Evolutionary conservation across 1,140 invertebrate species (phyloP), one percentile per base, ranked within the genome.

Genomic region (Phenacoccus solenopsis): DNA sequence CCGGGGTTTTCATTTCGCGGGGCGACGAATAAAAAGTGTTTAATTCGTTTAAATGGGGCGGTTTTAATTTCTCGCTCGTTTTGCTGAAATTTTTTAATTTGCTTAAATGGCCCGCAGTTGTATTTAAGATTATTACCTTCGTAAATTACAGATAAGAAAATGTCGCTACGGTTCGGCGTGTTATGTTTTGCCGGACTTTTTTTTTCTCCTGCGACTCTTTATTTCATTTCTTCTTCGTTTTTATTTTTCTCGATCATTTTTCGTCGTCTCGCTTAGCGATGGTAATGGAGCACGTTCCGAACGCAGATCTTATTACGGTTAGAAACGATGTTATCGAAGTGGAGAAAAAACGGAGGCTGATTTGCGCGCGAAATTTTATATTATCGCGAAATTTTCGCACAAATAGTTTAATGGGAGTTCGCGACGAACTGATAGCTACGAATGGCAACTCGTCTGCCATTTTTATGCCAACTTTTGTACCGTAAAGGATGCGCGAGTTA

Each of bases 61-160:
- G 38, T 49, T 49, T 49, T 49, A 49, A 49, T 49, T 49, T 49
- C 38, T 49, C 30, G 30, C 30, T 49, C 38, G 38, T 49, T 49
- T 49, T 16, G 38, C 5, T 49, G 38, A 49, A 49, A 49, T 49
- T 49, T 49, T 49, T 49, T 49, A 49, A 49, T 49, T 49, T 49
- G 38, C 38, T 49, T 49, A 49, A 49, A 49, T 49, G 38, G 38
- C 20, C 38, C 38, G 38, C 38, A 49, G 38, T 49, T 49, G 38
- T n/a, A n/a, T 49, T 49, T 49, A 49, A 49, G 38, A 49, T 49
- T 49, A 49, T 49, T 49, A 49, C 38, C 38, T 49, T 49, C 38
- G 38, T 49, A 49, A 49, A 49, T 49, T 49, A 49, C 20, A 49
- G 38, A 49, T 49, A 49, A 49, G 38, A 49, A 49, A 49, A 49